A percentile compares a stretch with the other conserved stretches of the same genome.
These are phyloP conservation scores for Takifugu ocellatus DNA, from an alignment of 2,797 vertebrate species.

Conservation along the genomic window DNA sequence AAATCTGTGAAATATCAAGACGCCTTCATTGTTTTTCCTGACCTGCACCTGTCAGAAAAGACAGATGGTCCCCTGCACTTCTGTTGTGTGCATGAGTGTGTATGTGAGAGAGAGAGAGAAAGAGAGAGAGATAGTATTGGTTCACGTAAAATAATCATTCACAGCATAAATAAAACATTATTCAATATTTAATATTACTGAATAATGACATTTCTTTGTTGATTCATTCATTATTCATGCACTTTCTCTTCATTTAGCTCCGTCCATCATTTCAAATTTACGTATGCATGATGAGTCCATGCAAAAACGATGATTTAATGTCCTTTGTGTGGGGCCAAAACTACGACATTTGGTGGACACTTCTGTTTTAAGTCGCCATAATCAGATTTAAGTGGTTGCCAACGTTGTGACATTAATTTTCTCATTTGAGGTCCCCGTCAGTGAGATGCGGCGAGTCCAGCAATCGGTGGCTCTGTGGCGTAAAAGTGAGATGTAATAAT, in stretches of 20 bases:
- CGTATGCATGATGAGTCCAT: conserved; percentile 63
- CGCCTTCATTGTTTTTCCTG: conserved; percentile 56
- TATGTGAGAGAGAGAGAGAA: conserved; percentile 6
- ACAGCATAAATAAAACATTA: conserved; percentile 8
- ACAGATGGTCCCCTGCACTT: conserved; percentile 67
- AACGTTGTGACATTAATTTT: conserved; percentile 49
- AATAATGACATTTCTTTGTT: conserved; percentile 5
- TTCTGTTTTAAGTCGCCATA: conserved; percentile 39
- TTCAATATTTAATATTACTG: background rate
- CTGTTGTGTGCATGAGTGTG: conserved; percentile 32
- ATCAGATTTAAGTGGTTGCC: conserved; percentile 56
- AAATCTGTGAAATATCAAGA: conserved; percentile 60
- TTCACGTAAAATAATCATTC: background rate
- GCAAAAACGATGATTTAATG: conserved; percentile 49
- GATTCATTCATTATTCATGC: conserved; percentile 61
- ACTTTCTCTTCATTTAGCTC: conserved; percentile 44
- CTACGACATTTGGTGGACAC: conserved; percentile 49
- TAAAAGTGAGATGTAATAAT: conserved; percentile 44
- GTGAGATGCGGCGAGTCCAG: conserved; percentile 38
- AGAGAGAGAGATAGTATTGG: conserved; percentile 14
- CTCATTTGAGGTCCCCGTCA: conserved; percentile 36
- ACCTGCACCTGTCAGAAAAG: conserved; percentile 57
- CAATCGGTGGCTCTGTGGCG: conserved; percentile 35
- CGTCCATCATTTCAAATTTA: conserved; percentile 61
- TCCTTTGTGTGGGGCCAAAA: conserved; percentile 53